Conservation (phyloP, 2,113 vertebrate species). For the Aepyceros melampus region DNA sequence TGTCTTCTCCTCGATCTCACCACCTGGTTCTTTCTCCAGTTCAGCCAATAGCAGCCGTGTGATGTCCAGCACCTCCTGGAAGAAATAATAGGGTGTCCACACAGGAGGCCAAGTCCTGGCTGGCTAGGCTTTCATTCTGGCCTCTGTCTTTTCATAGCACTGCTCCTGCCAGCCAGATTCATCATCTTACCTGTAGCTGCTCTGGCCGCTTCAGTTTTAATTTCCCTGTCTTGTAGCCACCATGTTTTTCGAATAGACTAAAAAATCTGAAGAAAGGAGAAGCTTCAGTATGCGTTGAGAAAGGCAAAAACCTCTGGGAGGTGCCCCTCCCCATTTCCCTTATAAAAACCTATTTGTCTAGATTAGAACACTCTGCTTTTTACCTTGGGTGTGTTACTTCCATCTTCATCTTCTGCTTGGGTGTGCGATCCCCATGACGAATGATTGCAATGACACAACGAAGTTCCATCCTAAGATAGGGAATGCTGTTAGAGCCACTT, state of each 20-base stretch:
- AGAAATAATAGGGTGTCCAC: neutral
- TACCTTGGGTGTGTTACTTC: slow-evolving; percentile 96
- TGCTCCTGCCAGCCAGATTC: neutral
- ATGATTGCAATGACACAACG: slow-evolving; percentile 98
- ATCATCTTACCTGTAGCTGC: slow-evolving; percentile 91
- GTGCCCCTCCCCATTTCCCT: neutral
- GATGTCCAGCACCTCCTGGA: slow-evolving; percentile 97
- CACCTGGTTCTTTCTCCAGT: slow-evolving; percentile 88
- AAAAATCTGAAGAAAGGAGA: slow-evolving; percentile 88
- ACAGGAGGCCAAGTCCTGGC: neutral
- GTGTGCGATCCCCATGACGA: slow-evolving; percentile 95
- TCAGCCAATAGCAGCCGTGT: slow-evolving; percentile 92
- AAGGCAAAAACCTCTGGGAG: neutral
- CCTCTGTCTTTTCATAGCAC: neutral
- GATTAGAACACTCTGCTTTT: slow-evolving; percentile 57
- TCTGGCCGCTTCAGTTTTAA: slow-evolving; percentile 97
- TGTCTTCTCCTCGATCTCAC: slow-evolving; percentile 95
- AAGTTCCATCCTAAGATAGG: slow-evolving; percentile 94
- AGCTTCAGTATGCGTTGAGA: neutral
- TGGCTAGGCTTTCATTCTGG: neutral
- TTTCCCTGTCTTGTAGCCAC: slow-evolving; percentile 97
- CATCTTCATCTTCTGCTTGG: slow-evolving; percentile 99
- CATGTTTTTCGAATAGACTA: slow-evolving; percentile 95
- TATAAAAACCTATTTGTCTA: neutral
- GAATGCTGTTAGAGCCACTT: neutral